Evolutionary conservation across 2,113 vertebrate species (phyloP).

Genomic region (Pelusios castaneus): DNA sequence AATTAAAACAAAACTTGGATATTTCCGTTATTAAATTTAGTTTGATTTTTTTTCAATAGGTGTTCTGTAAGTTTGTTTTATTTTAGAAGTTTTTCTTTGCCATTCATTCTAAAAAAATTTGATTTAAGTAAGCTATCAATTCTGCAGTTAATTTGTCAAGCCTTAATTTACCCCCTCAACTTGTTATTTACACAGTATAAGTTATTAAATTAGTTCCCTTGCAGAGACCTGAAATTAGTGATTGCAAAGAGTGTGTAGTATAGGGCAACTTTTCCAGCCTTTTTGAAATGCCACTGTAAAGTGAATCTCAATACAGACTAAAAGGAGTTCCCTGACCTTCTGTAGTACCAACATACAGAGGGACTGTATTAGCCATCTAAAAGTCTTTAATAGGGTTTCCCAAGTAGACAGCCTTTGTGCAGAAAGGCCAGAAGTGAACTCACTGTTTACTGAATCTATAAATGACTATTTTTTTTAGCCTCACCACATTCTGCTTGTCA

Average conservation of each 20-base stretch:
- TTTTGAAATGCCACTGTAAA: conserved; percentile 41
- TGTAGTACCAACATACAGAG: conserved; percentile 49
- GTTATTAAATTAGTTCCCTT: conserved; percentile 17
- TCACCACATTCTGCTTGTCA: conserved; percentile 41
- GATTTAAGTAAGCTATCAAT: conserved; percentile 26
- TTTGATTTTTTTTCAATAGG: background rate
- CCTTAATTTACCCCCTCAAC: conserved; percentile 13
- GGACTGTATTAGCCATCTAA: conserved; percentile 36
- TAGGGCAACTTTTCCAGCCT: background rate
- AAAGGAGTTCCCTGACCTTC: conserved; percentile 66
- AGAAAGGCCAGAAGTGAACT: conserved; percentile 60
- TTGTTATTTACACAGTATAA: conserved; percentile 31
- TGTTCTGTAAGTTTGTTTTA: background rate
- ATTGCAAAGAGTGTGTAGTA: background rate
- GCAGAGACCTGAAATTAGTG: conserved; percentile 47
- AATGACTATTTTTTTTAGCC: conserved; percentile 42
- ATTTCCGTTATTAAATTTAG: background rate
- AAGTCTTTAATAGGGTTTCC: conserved; percentile 62
- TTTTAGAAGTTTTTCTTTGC: conserved; percentile 40
- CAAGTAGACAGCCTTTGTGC: conserved; percentile 52
- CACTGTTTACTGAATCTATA: conserved; percentile 58
- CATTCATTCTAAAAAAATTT: background rate
- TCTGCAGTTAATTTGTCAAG: conserved; percentile 22
- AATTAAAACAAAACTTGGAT: background rate
- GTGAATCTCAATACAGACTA: conserved; percentile 47